These are phyloP conservation scores for Tor tambroides DNA, from an alignment of 2,113 vertebrate genomes.

Conservation along the genomic window DNA sequence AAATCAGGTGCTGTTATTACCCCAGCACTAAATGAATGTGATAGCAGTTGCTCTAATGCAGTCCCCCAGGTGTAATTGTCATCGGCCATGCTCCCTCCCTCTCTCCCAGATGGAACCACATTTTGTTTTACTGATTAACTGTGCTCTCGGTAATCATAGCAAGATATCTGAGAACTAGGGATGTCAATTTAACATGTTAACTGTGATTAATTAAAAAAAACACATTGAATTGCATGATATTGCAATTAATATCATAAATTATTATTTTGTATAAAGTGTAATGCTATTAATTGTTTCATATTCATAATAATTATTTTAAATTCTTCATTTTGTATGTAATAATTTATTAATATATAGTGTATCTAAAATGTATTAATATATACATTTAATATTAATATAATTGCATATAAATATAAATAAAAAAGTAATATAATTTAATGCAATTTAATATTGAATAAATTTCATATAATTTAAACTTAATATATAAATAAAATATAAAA, in stretches of 20 bases:
- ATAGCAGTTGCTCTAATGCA: conserved; percentile 65
- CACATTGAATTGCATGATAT: background rate
- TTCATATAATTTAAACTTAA: too few species aligned
- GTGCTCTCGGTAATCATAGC: conserved; percentile 32
- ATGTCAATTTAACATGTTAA: conserved; percentile 2
- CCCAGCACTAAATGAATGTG: conserved; percentile 73
- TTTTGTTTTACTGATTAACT: conserved; percentile 55
- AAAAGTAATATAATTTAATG: too few species aligned
- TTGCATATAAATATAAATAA: too few species aligned
- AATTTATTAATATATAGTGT: background rate
- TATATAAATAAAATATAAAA: too few species aligned
- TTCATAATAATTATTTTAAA: background rate
- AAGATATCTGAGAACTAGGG: conserved; percentile 25
- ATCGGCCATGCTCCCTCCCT: conserved; percentile 50
- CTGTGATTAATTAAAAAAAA: background rate
- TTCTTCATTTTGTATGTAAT: background rate
- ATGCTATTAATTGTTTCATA: background rate
- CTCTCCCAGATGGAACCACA: conserved; percentile 36
- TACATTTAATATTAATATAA: background rate
- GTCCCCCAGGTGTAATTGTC: conserved; percentile 72
- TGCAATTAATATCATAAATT: background rate
- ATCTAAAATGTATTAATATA: background rate
- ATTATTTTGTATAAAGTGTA: too few species aligned
- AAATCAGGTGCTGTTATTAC: conserved; percentile 71
- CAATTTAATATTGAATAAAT: too few species aligned